Conservation (phyloP, 1,140 invertebrate species). For the Drosophila mauritiana region DNA sequence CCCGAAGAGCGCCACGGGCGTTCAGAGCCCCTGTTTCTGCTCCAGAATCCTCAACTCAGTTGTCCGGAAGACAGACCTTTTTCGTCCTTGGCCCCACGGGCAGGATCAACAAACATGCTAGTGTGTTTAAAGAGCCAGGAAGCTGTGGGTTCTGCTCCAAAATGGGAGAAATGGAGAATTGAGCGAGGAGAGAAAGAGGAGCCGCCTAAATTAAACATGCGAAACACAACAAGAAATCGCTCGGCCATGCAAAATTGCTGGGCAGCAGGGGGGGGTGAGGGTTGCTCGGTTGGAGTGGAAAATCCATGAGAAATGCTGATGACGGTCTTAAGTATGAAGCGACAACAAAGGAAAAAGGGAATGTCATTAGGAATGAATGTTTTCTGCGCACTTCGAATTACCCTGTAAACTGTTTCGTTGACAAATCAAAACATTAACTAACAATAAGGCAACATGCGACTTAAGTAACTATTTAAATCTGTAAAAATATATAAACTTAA, state of each 20-base stretch:
- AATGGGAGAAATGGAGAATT: neutral
- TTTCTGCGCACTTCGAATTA: neutral
- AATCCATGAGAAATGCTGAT: conserved; percentile 70
- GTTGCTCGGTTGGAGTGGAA: neutral
- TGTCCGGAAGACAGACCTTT: conserved; percentile 14
- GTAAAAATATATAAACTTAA: too few relatives aligned
- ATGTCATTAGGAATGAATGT: conserved; percentile 15
- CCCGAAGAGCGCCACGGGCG: conserved; percentile 17
- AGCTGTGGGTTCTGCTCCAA: conserved; percentile 10
- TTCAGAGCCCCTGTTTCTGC: neutral
- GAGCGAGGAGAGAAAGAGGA: neutral
- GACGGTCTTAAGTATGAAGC: conserved; percentile 62
- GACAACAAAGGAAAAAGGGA: conserved; percentile 39
- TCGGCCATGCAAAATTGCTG: conserved; percentile 64
- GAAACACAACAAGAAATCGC: conserved; percentile 63
- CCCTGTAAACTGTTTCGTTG: neutral
- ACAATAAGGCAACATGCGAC: too few relatives aligned
- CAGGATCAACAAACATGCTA: conserved; percentile 25
- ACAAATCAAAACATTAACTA: too few relatives aligned
- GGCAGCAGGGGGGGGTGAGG: neutral
- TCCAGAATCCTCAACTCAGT: conserved; percentile 14
- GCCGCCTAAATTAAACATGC: conserved; percentile 68
- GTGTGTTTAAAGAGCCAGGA: conserved; percentile 33
- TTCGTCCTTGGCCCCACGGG: conserved; percentile 34
- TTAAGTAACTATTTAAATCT: too few relatives aligned